Base-by-base conservation (phyloP, 92 coral and sea anemone genomes). In the Pocillopora grandis region DNA sequence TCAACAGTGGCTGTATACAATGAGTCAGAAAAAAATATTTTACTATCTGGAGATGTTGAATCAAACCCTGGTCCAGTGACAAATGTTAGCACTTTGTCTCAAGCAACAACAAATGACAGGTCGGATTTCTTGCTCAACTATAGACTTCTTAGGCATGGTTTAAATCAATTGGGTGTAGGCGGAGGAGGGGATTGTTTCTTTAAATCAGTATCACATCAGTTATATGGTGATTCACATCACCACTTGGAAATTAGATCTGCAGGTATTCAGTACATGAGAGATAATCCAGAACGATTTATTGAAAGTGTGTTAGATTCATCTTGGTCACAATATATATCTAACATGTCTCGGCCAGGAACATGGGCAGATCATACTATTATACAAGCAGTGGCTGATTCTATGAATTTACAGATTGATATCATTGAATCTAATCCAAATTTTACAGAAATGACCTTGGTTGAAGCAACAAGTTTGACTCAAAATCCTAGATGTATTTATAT, bases 341-440 rank as follows among this genome's bases (percentile, higher is more conserved):
- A 76, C 12, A 84, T 84, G 87, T 77, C 83, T 5, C 11, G 12
- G 27, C 76, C 76, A 74, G 87, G 83, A 1, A 61, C 64, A 84
- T 84, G 84, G 88, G 27, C 27, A 23, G 27, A 23, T 23, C 27
- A 23, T 23, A 23, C 0, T 23, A 23, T 23, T 23, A 23, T 86
- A 71, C 89, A 86, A 79, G 89, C 89, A 20, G 85, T 78, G 59
- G 85, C 85, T 9, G 89, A 79, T 33, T 42, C 9, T n/a, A 64
- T 62, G 8, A 64, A 84, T 84, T 79, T 71, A 69, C 56, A 69
- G 62, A 86, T 86, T 62, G 56, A 80, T 37, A 81, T 87, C 12
- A 66, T 42, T 23, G 84, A 88, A 59, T 82, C 84, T 36, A 57
- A 80, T 58, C 79, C 63, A 66, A 18, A 79, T 87, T 80, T 86